Evolutionary conservation across 1,140 invertebrate genomes (phyloP).

Genomic region (Drosophila pseudoananassae): DNA sequence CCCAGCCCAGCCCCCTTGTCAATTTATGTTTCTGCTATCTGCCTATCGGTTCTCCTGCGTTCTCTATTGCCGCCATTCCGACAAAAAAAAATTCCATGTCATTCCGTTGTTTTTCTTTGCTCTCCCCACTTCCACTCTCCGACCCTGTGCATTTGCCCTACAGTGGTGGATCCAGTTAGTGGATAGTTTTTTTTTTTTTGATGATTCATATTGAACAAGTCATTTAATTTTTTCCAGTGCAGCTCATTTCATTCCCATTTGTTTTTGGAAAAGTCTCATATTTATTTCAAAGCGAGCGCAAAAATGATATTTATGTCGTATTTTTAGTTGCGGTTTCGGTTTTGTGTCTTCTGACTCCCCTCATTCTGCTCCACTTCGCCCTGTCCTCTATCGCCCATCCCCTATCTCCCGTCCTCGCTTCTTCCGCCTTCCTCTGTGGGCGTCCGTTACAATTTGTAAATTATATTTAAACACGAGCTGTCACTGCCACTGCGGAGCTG

Average conservation of each 20-base stretch:
- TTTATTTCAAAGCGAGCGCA: slow-evolving; percentile 73
- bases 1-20: slow-evolving; percentile 24
- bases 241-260: background rate
- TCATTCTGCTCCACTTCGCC: slow-evolving; percentile 12
- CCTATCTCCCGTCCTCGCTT: slow-evolving; percentile 1
- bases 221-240: background rate
- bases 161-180: background rate
- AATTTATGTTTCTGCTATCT: slow-evolving; percentile 67
- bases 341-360: slow-evolving; percentile 15
- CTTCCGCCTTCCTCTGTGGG: slow-evolving; percentile 35
- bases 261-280: slow-evolving; percentile 31
- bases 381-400: background rate
- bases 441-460: slow-evolving; percentile 70
- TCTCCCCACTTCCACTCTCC: slow-evolving; percentile 17
- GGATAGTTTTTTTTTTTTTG: too few species aligned
- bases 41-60: slow-evolving; percentile 38
- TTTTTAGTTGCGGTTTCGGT: slow-evolving; percentile 71
- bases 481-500: background rate
- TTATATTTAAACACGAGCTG: slow-evolving; percentile 76
- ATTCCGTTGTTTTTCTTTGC: slow-evolving; percentile 15
- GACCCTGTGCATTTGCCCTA: slow-evolving; percentile 58
- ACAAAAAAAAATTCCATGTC: slow-evolving; percentile 19
- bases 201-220: too few species aligned
- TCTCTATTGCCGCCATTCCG: slow-evolving; percentile 4
- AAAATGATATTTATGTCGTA: slow-evolving; percentile 57